A percentile compares a stretch with the other conserved stretches of the same genome.
These are phyloP conservation scores for Microplitis deprimator DNA, from an alignment of 2,888 invertebrate genomes.

Conservation along the genomic window DNA sequence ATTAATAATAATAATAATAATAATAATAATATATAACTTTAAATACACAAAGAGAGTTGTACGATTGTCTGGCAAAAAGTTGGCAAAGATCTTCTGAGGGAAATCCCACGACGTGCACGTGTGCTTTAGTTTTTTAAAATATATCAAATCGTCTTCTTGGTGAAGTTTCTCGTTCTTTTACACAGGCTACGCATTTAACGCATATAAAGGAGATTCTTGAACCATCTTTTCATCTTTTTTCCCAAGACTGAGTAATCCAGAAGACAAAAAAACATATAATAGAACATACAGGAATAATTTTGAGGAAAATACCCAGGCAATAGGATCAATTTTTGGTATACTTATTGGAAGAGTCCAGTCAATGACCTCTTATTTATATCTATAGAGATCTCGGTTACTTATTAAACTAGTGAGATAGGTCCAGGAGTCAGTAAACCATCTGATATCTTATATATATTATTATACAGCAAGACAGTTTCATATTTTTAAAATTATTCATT, in stretches of 20 bases:
- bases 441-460: slow-evolving; percentile 27
- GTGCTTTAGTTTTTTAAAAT: slow-evolving; percentile 4
- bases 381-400: not conserved
- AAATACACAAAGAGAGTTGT: slow-evolving; percentile 10
- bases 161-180: no score
- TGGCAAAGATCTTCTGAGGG: slow-evolving; percentile 31
- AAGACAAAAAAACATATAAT: slow-evolving; percentile 32
- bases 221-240: slow-evolving; percentile 12
- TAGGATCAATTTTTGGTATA: not conserved
- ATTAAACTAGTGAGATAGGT: slow-evolving; percentile 32
- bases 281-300: not conserved
- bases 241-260: not conserved
- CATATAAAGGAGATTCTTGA: slow-evolving; percentile 26
- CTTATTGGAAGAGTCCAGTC: not conserved
- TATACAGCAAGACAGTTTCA: slow-evolving; percentile 29
- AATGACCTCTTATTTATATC: slow-evolving; percentile 1
- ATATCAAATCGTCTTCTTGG: slow-evolving; percentile 13
- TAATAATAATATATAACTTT: not conserved
- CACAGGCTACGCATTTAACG: not conserved
- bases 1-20: not conserved
- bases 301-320: not conserved
- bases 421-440: slow-evolving; percentile 18
- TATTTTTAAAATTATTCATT: slow-evolving; percentile 30
- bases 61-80: slow-evolving; percentile 27
- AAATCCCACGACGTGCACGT: slow-evolving; percentile 36